A percentile compares a stretch with the other conserved stretches of the same genome.
Conservation (phyloP, 1,140 invertebrate genomes). For the Glossosoma conforme region DNA sequence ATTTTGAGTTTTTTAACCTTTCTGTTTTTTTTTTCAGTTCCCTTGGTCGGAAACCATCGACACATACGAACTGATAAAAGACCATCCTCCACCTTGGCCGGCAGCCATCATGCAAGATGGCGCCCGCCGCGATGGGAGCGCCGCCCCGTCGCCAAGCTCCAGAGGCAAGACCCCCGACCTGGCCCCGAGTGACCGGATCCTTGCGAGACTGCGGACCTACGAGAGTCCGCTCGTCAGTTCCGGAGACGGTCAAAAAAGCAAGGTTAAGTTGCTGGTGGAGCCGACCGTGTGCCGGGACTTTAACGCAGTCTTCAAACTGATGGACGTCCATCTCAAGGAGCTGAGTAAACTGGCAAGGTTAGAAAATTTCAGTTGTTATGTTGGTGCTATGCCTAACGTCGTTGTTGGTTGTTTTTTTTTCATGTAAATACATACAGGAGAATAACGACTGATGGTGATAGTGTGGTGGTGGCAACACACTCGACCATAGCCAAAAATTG, state of each 20-base stretch:
- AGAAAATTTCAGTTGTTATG: too few species aligned
- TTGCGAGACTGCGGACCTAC: constrained; percentile 19
- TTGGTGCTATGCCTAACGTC: too few species aligned
- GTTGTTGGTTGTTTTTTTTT: too few species aligned
- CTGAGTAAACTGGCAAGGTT: constrained; percentile 19
- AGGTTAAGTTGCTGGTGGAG: constrained; percentile 14
- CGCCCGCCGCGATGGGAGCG: neutral
- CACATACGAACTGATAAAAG: constrained; percentile 3
- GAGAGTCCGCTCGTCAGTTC: constrained; percentile 12
- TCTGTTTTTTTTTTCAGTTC: constrained; percentile 14
- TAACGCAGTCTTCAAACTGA: constrained; percentile 10
- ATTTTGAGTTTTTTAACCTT: too few species aligned
- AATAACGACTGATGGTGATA: too few species aligned
- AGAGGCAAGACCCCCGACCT: constrained; percentile 7
- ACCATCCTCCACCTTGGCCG: constrained; percentile 4
- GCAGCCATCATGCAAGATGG: neutral
- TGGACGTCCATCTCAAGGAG: constrained; percentile 21
- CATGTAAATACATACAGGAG: too few species aligned
- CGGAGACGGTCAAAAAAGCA: constrained; percentile 2
- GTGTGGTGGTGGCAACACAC: too few species aligned
- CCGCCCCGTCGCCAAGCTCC: neutral
- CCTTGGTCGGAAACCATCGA: constrained; percentile 24
- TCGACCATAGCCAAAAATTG: too few species aligned
- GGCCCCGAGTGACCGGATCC: constrained; percentile 12
- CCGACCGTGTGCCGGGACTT: constrained; percentile 11